Percentiles rank a stretch among this genome's conserved stretches.
phyloP scores from a whole-genome alignment of 2,113 vertebrate genomes.

The Prochilodus magdalenae region DNA sequence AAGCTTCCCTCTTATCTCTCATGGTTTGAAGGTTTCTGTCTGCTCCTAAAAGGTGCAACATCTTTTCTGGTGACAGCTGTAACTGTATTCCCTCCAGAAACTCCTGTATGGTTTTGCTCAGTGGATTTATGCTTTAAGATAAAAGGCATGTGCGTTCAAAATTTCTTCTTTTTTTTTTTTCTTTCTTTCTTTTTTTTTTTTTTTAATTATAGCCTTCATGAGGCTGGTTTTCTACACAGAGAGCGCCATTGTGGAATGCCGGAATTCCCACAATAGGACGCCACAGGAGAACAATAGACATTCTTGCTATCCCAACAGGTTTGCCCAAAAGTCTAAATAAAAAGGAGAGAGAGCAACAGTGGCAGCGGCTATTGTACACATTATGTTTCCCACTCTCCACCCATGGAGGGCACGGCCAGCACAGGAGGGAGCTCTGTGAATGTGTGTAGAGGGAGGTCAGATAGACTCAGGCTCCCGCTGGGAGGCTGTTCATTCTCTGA shows the following conservation, averaged over 20 bases:
- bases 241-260: constrained; percentile 73
- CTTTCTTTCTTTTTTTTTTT: too few species aligned
- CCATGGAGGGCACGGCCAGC: constrained; percentile 40
- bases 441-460: constrained; percentile 49
- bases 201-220: constrained; percentile 57
- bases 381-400: constrained; percentile 67
- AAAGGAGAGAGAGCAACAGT: constrained; percentile 71
- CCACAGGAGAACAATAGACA: constrained; percentile 77
- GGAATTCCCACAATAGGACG: constrained; percentile 75
- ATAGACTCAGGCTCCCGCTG: constrained; percentile 64
- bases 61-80: constrained; percentile 8
- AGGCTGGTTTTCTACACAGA: constrained; percentile 59
- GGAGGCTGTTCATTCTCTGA: constrained; percentile 66
- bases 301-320: constrained; percentile 75
- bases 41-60: neutral
- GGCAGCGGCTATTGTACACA: constrained; percentile 71
- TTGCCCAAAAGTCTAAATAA: constrained; percentile 64
- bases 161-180: too few species aligned
- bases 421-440: constrained; percentile 48
- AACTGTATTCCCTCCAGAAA: constrained; percentile 12
- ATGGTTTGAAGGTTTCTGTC: neutral
- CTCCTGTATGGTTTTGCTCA: constrained; percentile 60
- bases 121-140: constrained; percentile 75
- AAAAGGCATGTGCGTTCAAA: constrained; percentile 64
- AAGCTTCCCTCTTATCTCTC: too few species aligned